Evolutionary conservation across 2,113 vertebrate genomes (phyloP).

Genomic region (Caracal caracal): DNA sequence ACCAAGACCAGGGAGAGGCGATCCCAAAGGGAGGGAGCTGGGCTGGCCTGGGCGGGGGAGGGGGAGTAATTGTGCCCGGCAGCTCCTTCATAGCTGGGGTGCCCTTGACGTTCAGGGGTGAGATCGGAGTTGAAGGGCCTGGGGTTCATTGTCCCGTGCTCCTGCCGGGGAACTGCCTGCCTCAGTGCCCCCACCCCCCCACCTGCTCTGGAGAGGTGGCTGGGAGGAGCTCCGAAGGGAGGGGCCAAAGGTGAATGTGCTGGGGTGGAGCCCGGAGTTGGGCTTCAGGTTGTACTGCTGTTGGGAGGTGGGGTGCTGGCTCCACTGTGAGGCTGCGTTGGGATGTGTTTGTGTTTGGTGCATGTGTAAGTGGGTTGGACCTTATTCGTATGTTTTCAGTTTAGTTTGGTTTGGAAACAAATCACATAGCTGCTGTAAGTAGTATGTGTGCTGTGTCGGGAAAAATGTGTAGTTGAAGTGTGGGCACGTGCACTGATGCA

Average conservation of each 20-base stretch:
- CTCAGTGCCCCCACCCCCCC: conserved; percentile 49
- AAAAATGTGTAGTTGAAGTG: neutral
- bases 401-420: conserved; percentile 14
- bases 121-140: conserved; percentile 51
- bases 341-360: conserved; percentile 30
- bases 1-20: conserved; percentile 73
- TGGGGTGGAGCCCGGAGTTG: neutral
- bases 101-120: conserved; percentile 27
- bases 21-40: conserved; percentile 63
- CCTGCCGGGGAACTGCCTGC: conserved; percentile 75
- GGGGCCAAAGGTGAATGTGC: conserved; percentile 43
- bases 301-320: conserved; percentile 19
- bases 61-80: conserved; percentile 33
- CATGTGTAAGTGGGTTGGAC: conserved; percentile 33
- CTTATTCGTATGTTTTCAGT: conserved; percentile 53
- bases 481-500: neutral
- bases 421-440: neutral
- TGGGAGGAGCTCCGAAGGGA: conserved; percentile 42
- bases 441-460: neutral
- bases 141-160: conserved; percentile 75
- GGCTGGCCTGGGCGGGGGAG: conserved; percentile 38
- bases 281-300: conserved; percentile 42
- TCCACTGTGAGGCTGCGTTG: conserved; percentile 9
- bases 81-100: conserved; percentile 53
- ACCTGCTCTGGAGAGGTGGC: conserved; percentile 55